phyloP scores from a whole-genome alignment of 2,113 vertebrate genomes.

The Hippopotamus amphibius region DNA sequence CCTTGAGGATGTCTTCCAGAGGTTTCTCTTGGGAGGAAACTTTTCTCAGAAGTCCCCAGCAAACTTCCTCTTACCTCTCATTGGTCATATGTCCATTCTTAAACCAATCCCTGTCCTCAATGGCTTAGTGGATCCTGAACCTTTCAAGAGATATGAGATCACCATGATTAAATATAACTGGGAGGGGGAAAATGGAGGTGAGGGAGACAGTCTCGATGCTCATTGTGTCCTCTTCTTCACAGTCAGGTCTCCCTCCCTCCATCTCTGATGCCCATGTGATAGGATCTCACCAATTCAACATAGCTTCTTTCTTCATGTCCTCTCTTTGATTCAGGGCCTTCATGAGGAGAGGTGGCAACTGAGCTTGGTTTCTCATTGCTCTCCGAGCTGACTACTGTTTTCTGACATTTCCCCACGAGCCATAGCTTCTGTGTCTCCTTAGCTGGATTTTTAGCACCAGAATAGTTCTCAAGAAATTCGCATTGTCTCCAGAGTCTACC shows the following conservation, averaged over 20 bases:
- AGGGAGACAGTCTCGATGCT: not conserved
- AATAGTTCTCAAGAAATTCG: slow-evolving; percentile 36
- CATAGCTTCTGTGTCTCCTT: not conserved
- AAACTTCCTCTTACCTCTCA: not conserved
- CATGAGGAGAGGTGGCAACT: not conserved
- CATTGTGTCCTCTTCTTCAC: not conserved
- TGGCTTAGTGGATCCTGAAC: not conserved
- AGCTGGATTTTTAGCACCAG: not conserved
- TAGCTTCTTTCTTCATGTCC: not conserved
- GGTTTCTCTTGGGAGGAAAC: not conserved
- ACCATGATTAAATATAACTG: not conserved
- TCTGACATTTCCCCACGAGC: not conserved
- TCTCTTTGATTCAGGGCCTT: not conserved
- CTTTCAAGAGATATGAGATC: not conserved
- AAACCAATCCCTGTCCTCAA: not conserved
- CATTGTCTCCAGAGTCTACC: not conserved
- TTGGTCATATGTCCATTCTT: not conserved
- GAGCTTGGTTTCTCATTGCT: not conserved
- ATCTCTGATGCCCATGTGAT: not conserved
- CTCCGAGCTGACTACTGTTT: not conserved
- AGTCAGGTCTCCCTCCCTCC: not conserved
- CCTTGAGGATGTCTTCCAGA: not conserved
- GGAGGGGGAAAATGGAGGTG: not conserved
- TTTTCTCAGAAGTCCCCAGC: not conserved
- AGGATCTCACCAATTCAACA: not conserved